Evolutionary conservation across 2,113 vertebrate genomes (phyloP).

Genomic region (Oncorhynchus keta): DNA sequence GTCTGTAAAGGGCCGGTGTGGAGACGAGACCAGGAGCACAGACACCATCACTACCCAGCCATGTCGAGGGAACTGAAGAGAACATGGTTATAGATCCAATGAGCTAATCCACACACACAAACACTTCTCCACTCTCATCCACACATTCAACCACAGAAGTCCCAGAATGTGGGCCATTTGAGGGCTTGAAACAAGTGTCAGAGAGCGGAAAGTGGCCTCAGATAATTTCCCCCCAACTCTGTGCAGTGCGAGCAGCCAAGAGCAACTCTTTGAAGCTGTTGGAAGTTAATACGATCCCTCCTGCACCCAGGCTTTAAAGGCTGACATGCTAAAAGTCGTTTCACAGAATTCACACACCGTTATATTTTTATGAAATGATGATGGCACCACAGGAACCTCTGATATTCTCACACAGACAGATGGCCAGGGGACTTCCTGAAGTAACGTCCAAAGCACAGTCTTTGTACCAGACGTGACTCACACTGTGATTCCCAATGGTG

Average conservation of each 20-base stretch:
- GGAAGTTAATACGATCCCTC: slow-evolving; percentile 55
- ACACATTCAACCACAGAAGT: slow-evolving; percentile 8
- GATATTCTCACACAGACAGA: slow-evolving; percentile 31
- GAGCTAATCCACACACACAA: slow-evolving; percentile 38
- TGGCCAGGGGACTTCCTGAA: background rate
- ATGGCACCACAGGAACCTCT: slow-evolving; percentile 2
- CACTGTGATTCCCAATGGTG: background rate
- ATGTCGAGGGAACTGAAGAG: slow-evolving; percentile 51
- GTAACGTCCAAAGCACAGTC: slow-evolving; percentile 33
- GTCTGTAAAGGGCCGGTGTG: slow-evolving; percentile 44
- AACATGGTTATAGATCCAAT: slow-evolving; percentile 51
- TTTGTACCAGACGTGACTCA: slow-evolving; percentile 13
- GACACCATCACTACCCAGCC: slow-evolving; percentile 53
- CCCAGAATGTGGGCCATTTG: slow-evolving; percentile 53
- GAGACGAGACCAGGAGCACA: slow-evolving; percentile 19
- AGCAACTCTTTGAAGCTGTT: slow-evolving; percentile 49
- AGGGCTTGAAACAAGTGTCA: slow-evolving; percentile 36
- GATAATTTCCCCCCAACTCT: slow-evolving; percentile 40
- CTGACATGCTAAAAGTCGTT: slow-evolving; percentile 29
- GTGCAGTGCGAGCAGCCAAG: slow-evolving; percentile 12
- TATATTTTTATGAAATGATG: background rate
- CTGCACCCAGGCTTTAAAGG: slow-evolving; percentile 40
- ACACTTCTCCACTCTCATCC: slow-evolving; percentile 1
- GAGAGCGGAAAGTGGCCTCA: slow-evolving; percentile 43
- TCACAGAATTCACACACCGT: slow-evolving; percentile 14